phyloP scores from a whole-genome alignment of 2,113 vertebrate species.

The Muntiacus reevesi region DNA sequence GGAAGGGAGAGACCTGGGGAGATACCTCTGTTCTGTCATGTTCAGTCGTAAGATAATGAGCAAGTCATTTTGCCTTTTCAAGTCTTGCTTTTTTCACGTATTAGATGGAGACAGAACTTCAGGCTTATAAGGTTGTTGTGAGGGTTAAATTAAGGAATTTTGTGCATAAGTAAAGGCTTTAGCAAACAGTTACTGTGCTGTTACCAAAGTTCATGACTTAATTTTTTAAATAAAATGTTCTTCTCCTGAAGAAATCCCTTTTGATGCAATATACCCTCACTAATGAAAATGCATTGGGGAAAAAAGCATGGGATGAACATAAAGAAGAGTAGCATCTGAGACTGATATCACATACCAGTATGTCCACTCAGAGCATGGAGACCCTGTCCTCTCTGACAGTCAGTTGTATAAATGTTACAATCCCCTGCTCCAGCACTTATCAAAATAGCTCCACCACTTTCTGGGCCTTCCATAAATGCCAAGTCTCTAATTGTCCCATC shows the following conservation, averaged over 20 bases:
- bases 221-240: constrained; percentile 40
- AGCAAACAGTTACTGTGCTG: neutral
- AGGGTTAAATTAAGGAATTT: constrained; percentile 31
- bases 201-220: constrained; percentile 1
- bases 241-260: neutral
- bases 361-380: constrained; percentile 95
- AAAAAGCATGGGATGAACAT: neutral
- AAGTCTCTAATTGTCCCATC: constrained; percentile 98
- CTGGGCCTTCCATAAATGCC: constrained; percentile 98
- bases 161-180: neutral
- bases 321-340: neutral
- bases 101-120: neutral
- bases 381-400: constrained; percentile 95
- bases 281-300: neutral
- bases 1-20: neutral
- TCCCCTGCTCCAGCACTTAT: constrained; percentile 98
- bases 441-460: constrained; percentile 96
- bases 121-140: neutral
- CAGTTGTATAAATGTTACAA: constrained; percentile 96
- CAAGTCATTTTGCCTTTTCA: neutral
- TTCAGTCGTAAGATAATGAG: neutral
- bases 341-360: constrained; percentile 81
- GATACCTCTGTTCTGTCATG: neutral
- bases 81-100: neutral
- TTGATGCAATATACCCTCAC: neutral